Percentiles rank a stretch among this genome's conserved stretches.
phyloP scores from a whole-genome alignment of 2,113 vertebrate species.

The Lampris megalopsis region DNA sequence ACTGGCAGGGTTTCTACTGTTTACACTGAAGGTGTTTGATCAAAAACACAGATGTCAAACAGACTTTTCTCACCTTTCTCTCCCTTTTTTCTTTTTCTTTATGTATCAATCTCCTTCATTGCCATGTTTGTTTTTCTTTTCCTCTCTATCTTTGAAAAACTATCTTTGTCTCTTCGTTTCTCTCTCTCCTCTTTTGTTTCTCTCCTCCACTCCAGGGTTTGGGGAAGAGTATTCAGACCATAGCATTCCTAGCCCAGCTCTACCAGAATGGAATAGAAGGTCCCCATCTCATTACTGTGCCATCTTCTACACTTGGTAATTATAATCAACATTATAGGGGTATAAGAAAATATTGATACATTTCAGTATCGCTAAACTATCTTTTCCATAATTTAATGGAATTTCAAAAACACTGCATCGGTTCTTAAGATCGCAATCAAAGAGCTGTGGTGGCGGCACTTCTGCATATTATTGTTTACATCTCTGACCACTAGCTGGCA shows the following conservation, averaged over 20 bases:
- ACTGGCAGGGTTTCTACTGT: background rate
- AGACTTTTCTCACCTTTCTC: constrained; percentile 5
- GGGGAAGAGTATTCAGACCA: constrained; percentile 98
- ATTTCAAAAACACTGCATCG: no score
- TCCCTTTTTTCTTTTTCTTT: background rate
- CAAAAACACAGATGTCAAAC: constrained; percentile 7
- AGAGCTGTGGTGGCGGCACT: no score
- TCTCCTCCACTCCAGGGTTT: constrained; percentile 85
- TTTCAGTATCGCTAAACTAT: no score
- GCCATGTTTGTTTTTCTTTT: background rate
- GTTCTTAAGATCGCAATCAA: no score
- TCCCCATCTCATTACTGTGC: constrained; percentile 94
- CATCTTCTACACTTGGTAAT: constrained; percentile 94
- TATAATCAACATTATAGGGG: background rate
- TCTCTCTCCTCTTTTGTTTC: background rate
- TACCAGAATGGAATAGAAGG: constrained; percentile 87
- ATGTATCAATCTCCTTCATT: constrained; percentile 6
- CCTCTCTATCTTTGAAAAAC: background rate
- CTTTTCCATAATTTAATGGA: no score
- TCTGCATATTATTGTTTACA: no score
- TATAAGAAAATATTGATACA: no score
- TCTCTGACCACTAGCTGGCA: no score
- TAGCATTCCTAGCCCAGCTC: constrained; percentile 93
- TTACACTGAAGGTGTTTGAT: background rate
- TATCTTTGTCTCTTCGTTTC: background rate